Percentiles rank a stretch among this genome's conserved stretches.
Evolutionary conservation across 2,888 invertebrate genomes (phyloP).

Genomic region (Nebria brevicollis): DNA sequence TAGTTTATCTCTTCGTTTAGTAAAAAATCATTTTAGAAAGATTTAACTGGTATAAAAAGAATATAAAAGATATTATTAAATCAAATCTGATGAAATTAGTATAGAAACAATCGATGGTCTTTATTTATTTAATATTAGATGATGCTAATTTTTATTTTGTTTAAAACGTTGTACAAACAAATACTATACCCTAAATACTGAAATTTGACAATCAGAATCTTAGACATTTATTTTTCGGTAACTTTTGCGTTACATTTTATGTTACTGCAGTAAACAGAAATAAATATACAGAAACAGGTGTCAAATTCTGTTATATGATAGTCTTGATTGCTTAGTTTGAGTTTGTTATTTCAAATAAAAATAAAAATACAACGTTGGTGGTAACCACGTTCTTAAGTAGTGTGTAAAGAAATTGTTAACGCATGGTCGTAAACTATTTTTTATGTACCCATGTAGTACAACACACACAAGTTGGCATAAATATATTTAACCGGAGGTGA

Average conservation of each 20-base stretch:
- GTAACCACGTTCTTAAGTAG: background rate
- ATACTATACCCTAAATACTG: no score
- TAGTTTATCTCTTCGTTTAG: no score
- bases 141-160: no score
- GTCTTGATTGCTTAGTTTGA: background rate
- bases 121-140: no score
- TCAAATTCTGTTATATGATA: background rate
- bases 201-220: no score
- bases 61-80: no score
- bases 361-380: background rate
- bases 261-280: background rate
- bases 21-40: no score
- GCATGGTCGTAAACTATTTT: slow-evolving; percentile 21
- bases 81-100: no score
- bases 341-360: background rate
- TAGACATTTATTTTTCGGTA: no score
- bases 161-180: no score
- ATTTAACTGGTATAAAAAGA: no score
- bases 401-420: slow-evolving; percentile 28
- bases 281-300: background rate
- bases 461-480: slow-evolving; percentile 8
- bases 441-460: slow-evolving; percentile 21
- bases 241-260: background rate
- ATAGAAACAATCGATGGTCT: no score
- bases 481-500: background rate